A percentile compares a stretch with the other conserved stretches of the same genome.
phyloP scores from a whole-genome alignment of 2,888 invertebrate species.

The Drosophila macrospina region DNA sequence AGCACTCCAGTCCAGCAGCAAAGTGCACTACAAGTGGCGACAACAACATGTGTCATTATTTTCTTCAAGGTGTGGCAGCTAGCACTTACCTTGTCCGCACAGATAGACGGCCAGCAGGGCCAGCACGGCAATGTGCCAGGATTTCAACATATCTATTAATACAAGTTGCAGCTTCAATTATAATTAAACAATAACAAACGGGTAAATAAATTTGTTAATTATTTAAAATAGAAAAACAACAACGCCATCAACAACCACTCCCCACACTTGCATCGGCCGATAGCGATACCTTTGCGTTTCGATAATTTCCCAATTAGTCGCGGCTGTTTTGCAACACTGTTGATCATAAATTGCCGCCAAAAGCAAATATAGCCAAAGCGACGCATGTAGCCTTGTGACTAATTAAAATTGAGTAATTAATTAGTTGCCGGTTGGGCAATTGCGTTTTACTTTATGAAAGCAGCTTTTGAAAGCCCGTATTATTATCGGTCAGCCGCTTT shows the following conservation, averaged over 20 bases:
- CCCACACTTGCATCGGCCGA: slow-evolving; percentile 36
- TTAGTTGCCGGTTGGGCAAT: not conserved
- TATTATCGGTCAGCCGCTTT: slow-evolving; percentile 19
- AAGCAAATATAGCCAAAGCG: slow-evolving; percentile 7
- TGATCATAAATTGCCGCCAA: slow-evolving; percentile 31
- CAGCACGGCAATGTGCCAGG: slow-evolving; percentile 78
- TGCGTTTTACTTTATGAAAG: slow-evolving; percentile 1
- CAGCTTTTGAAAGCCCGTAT: slow-evolving; percentile 23
- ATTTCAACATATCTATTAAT: slow-evolving; percentile 57
- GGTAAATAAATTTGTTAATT: slow-evolving; percentile 39
- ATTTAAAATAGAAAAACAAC: slow-evolving; percentile 43
- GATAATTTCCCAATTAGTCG: not conserved
- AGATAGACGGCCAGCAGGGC: slow-evolving; percentile 72
- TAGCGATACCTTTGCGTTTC: slow-evolving; percentile 18
- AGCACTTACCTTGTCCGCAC: slow-evolving; percentile 75
- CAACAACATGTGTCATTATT: slow-evolving; percentile 25
- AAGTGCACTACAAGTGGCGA: slow-evolving; percentile 69
- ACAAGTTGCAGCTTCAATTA: not conserved
- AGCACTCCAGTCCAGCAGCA: slow-evolving; percentile 92
- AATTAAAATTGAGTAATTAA: slow-evolving; percentile 10
- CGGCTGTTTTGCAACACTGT: slow-evolving; percentile 5
- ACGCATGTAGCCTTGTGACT: slow-evolving; percentile 7
- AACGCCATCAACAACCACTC: slow-evolving; percentile 65
- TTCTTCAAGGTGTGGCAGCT: slow-evolving; percentile 60
- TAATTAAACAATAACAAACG: slow-evolving; percentile 23